A percentile compares a stretch with the other conserved stretches of the same genome.
phyloP scores from a whole-genome alignment of 2,113 vertebrate genomes.

The Ptychochromis oligacanthus region DNA sequence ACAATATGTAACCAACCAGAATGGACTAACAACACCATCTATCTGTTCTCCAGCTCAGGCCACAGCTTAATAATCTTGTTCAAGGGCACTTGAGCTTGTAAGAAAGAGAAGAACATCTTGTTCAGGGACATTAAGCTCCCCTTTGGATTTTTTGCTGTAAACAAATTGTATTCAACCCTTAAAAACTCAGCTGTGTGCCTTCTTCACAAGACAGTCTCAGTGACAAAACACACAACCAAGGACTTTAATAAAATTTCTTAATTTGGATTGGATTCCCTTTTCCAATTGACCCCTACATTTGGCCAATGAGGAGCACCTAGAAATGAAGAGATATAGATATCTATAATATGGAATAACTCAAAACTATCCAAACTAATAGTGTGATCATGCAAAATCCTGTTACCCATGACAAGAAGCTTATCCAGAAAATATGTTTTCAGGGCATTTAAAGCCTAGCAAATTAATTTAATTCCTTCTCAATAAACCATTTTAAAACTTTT shows the following conservation, averaged over 20 bases:
- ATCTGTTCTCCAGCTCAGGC: slow-evolving; percentile 3
- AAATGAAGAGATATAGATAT: neutral
- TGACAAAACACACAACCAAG: neutral
- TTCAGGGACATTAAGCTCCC: neutral
- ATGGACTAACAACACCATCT: neutral
- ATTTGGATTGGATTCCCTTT: neutral
- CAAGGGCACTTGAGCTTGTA: slow-evolving; percentile 15
- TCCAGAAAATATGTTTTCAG: rapidly evolving
- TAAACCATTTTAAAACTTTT: neutral
- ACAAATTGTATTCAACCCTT: neutral
- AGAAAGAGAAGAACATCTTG: neutral
- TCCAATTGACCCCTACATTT: neutral
- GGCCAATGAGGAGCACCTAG: neutral
- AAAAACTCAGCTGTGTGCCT: neutral
- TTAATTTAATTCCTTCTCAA: neutral
- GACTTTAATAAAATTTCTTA: neutral
- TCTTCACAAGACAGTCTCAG: neutral
- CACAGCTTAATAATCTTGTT: neutral
- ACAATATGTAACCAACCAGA: slow-evolving; percentile 31
- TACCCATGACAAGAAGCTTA: neutral
- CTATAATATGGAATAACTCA: neutral
- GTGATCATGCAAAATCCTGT: neutral
- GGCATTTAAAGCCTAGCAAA: neutral
- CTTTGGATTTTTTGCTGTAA: neutral
- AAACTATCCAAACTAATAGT: neutral